Conservation (phyloP, 2,113 vertebrate species). For the Garra rufa region DNA sequence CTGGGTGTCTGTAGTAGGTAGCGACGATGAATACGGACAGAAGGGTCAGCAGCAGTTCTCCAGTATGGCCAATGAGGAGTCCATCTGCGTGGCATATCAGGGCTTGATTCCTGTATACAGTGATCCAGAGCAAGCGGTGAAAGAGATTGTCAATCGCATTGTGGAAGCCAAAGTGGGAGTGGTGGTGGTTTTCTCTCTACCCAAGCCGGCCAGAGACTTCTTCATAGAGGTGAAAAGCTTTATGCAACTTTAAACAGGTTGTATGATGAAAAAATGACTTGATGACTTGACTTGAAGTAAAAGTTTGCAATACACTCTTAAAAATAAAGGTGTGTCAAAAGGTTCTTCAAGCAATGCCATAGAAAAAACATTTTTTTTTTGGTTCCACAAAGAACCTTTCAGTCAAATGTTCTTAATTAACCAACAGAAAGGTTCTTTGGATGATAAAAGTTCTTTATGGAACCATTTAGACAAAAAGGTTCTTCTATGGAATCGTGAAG, state of each 20-base stretch:
- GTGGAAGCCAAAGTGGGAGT: conserved; percentile 65
- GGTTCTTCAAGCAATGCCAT: too few species aligned
- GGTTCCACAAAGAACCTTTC: too few species aligned
- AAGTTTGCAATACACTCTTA: neutral
- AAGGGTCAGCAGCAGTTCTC: conserved; percentile 79
- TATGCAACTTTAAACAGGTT: neutral
- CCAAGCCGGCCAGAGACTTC: conserved; percentile 56
- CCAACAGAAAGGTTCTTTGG: too few species aligned
- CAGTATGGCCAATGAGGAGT: conserved; percentile 50
- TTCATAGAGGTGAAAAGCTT: conserved; percentile 67
- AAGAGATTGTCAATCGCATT: conserved; percentile 53
- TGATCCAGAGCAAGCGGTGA: conserved; percentile 44
- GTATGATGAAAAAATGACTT: neutral
- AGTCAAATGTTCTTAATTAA: too few species aligned
- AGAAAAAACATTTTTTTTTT: too few species aligned
- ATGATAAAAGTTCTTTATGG: too few species aligned
- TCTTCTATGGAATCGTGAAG: too few species aligned
- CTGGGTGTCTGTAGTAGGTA: conserved; percentile 86
- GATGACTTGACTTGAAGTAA: neutral
- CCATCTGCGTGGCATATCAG: conserved; percentile 85
- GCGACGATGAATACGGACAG: conserved; percentile 83
- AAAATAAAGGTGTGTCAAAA: too few species aligned
- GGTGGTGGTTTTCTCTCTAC: conserved; percentile 73
- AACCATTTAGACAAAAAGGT: too few species aligned
- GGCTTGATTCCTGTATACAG: conserved; percentile 74